These are phyloP conservation scores for Pithys albifrons DNA, from an alignment of 2,113 vertebrate species.

Conservation along the genomic window DNA sequence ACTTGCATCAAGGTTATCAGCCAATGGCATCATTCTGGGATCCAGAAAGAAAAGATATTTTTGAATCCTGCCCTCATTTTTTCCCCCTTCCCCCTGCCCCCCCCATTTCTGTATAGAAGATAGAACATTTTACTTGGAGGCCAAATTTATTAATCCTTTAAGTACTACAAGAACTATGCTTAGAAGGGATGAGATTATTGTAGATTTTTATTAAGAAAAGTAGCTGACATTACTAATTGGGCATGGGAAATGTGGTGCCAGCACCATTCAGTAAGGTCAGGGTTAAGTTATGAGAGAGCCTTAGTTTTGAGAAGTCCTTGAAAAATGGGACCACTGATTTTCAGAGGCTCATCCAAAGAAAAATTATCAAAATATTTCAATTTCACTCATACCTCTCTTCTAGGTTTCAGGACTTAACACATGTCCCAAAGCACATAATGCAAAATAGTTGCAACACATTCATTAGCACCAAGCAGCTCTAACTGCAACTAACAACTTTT, in stretches of 20 bases:
- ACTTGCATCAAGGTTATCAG: background rate
- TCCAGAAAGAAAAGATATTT: background rate
- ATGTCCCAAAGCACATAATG: background rate
- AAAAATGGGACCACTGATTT: background rate
- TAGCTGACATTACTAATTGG: background rate
- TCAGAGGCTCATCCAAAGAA: background rate
- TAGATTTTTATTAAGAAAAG: background rate
- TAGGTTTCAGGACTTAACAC: background rate
- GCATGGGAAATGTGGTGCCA: background rate
- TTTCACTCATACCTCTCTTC: background rate
- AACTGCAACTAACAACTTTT: background rate
- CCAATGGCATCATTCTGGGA: background rate
- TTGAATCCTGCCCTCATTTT: background rate
- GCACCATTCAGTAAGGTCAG: background rate
- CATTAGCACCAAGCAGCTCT: background rate
- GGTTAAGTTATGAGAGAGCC: background rate
- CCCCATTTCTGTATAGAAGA: background rate
- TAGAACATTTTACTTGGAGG: background rate
- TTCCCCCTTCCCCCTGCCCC: fast-evolving
- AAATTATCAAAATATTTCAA: background rate
- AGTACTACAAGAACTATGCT: background rate
- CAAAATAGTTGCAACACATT: background rate
- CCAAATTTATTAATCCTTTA: background rate
- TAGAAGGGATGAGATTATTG: background rate
- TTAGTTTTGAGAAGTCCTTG: background rate